These are phyloP conservation scores for Chloroceryle inda DNA, from an alignment of 2,797 vertebrate genomes.

Conservation along the genomic window DNA sequence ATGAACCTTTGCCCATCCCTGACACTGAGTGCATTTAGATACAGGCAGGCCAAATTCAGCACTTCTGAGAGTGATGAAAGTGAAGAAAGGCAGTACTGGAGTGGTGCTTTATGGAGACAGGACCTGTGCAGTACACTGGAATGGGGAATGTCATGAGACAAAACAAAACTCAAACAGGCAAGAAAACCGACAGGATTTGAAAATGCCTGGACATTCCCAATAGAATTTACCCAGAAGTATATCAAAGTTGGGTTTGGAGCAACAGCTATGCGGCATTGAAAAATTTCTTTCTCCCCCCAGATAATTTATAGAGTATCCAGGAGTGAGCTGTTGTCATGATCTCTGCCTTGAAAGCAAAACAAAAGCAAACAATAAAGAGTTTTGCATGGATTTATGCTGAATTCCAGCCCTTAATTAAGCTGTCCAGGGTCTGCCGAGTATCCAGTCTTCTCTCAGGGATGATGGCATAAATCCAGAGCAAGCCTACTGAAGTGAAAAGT, in stretches of 20 bases:
- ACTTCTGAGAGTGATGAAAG: not conserved
- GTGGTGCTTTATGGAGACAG: not conserved
- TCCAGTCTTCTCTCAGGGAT: not conserved
- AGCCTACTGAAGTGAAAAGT: not conserved
- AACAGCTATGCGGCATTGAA: conserved; percentile 39
- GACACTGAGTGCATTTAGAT: not conserved
- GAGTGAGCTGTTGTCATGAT: conserved; percentile 27
- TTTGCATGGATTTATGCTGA: conserved; percentile 53
- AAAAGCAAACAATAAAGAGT: conserved; percentile 48
- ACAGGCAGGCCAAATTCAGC: not conserved
- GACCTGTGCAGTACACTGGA: not conserved
- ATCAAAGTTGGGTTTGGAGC: conserved; percentile 47
- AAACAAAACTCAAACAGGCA: conserved; percentile 17
- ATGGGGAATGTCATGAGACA: not conserved
- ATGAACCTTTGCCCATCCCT: not conserved
- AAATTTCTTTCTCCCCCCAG: conserved; percentile 9
- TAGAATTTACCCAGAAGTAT: conserved; percentile 19
- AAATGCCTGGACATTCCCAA: conserved; percentile 21
- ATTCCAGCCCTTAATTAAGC: conserved; percentile 49
- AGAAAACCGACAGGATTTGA: not conserved
- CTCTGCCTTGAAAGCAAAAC: conserved; percentile 53
- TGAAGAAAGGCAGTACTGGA: not conserved
- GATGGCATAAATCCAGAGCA: conserved; percentile 28
- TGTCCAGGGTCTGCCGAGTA: not conserved
- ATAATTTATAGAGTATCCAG: conserved; percentile 23